Conservation (phyloP, 2,797 vertebrate genomes). For the Selene dorsalis region DNA sequence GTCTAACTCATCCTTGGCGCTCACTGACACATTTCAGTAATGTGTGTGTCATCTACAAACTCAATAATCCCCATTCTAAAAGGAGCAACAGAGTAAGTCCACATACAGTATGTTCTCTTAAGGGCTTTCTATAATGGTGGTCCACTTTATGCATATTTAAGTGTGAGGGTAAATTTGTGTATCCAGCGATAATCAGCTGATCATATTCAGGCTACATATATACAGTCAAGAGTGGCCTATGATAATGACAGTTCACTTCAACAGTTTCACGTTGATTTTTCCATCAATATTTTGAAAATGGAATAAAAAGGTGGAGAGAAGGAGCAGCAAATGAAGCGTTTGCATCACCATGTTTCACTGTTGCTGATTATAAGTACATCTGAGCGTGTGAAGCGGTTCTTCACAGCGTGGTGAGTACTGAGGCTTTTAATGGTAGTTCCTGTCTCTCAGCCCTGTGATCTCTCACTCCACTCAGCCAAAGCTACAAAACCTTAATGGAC, state of each 20-base stretch:
- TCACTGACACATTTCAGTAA: conserved; percentile 29
- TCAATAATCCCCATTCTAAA: conserved; percentile 18
- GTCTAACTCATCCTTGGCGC: conserved; percentile 34
- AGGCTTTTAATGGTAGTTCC: conserved; percentile 64
- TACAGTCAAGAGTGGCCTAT: not conserved
- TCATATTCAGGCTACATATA: not conserved
- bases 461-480: conserved; percentile 71
- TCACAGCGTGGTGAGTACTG: conserved; percentile 56
- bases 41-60: conserved; percentile 22
- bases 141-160: conserved; percentile 12
- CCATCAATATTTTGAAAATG: conserved; percentile 19
- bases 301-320: conserved; percentile 4
- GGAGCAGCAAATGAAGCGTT: conserved; percentile 27
- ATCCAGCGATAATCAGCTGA: conserved; percentile 6
- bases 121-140: not conserved
- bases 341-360: conserved; percentile 36
- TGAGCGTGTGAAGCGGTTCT: conserved; percentile 59
- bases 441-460: conserved; percentile 70
- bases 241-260: conserved; percentile 4
- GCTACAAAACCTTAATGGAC: conserved; percentile 78
- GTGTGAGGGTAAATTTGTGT: not conserved
- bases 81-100: conserved; percentile 8
- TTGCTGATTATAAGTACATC: conserved; percentile 50
- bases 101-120: not conserved
- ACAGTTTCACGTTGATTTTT: not conserved